Conservation (phyloP, 2,888 invertebrate genomes). For the Julus scanicus region DNA sequence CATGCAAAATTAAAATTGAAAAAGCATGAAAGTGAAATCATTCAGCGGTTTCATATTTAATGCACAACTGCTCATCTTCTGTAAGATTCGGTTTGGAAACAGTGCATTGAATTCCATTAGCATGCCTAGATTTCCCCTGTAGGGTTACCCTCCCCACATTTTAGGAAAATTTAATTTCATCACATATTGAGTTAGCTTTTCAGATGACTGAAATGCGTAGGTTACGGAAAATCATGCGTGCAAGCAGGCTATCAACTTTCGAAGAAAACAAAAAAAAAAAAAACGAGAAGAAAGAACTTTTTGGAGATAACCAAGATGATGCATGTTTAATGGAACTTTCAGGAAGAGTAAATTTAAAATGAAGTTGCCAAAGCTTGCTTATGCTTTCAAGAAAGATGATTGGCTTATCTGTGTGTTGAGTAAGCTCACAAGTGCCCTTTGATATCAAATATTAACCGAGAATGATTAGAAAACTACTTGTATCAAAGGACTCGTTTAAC, state of each 20-base stretch:
- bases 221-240: background rate
- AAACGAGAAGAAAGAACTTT: background rate
- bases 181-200: slow-evolving; percentile 47
- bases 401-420: background rate
- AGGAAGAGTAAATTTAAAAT: background rate
- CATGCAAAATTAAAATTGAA: slow-evolving; percentile 34
- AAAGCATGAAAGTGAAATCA: slow-evolving; percentile 9
- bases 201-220: slow-evolving; percentile 34
- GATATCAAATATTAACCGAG: background rate
- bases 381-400: no score
- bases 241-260: slow-evolving; percentile 1
- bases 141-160: background rate
- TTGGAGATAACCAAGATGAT: slow-evolving; percentile 22
- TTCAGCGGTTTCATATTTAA: slow-evolving; percentile 40
- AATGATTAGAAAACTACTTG: background rate
- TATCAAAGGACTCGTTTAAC: background rate
- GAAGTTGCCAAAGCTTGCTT: background rate
- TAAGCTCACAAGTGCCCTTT: background rate
- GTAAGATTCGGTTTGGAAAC: slow-evolving; percentile 10
- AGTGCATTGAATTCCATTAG: slow-evolving; percentile 9
- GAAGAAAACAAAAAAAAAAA: background rate
- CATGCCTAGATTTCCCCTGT: background rate
- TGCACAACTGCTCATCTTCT: slow-evolving; percentile 39
- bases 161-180: slow-evolving; percentile 38
- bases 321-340: slow-evolving; percentile 16